Evolutionary conservation across 2,797 vertebrate genomes (phyloP).

Genomic region (Zenarchopterus dispar): DNA sequence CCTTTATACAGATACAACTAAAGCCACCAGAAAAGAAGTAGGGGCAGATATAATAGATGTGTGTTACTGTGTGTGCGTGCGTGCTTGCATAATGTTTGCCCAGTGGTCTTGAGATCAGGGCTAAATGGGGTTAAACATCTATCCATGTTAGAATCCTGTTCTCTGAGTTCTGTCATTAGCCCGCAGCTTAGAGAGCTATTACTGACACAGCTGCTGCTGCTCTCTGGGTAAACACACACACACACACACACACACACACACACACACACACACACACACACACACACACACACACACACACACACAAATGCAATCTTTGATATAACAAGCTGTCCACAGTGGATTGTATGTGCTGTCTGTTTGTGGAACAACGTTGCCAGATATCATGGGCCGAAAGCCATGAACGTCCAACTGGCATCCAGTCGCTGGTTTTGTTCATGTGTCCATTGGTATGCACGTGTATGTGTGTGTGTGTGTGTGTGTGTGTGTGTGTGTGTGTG

Average conservation of each 20-base stretch:
- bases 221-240: slow-evolving; percentile 73
- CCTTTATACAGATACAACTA: slow-evolving; percentile 42
- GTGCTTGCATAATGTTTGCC: slow-evolving; percentile 55
- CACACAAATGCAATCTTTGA: slow-evolving; percentile 51
- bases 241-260: slow-evolving; percentile 44
- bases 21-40: slow-evolving; percentile 58
- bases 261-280: slow-evolving; percentile 42
- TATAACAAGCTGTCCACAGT: slow-evolving; percentile 68
- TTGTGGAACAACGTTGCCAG: slow-evolving; percentile 74
- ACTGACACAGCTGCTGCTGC: slow-evolving; percentile 79
- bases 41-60: slow-evolving; percentile 30
- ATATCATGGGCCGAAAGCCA: slow-evolving; percentile 66
- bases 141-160: slow-evolving; percentile 78
- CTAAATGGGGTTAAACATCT: slow-evolving; percentile 82
- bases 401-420: slow-evolving; percentile 69
- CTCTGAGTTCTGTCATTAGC: slow-evolving; percentile 78
- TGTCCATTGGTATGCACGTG: slow-evolving; percentile 53
- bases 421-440: slow-evolving; percentile 33
- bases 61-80: slow-evolving; percentile 17
- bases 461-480: slow-evolving; percentile 24
- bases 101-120: slow-evolving; percentile 77
- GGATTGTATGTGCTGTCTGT: slow-evolving; percentile 72
- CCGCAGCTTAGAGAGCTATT: slow-evolving; percentile 79
- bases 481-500: slow-evolving; percentile 15
- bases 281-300: slow-evolving; percentile 41